Conservation (phyloP, 2,888 invertebrate species). For the Tholera decimalis region DNA sequence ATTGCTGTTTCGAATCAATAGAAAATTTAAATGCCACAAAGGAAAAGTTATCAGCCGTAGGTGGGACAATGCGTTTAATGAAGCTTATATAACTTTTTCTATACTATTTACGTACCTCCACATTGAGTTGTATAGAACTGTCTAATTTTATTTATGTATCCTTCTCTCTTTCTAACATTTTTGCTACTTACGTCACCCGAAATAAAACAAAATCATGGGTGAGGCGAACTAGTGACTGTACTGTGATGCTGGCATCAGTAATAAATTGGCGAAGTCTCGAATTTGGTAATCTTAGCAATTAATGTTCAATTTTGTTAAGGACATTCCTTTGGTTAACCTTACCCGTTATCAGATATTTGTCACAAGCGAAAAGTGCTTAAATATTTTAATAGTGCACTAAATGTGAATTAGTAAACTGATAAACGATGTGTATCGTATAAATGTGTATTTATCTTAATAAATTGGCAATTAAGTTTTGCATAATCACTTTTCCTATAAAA, state of each 20-base stretch:
- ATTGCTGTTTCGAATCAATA: slow-evolving; percentile 11
- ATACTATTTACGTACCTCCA: neutral
- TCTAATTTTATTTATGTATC: neutral
- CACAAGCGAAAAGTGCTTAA: slow-evolving; percentile 13
- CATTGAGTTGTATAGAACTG: neutral
- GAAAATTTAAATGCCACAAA: slow-evolving; percentile 4
- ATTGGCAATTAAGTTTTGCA: slow-evolving; percentile 2
- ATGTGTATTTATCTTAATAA: slow-evolving; percentile 26
- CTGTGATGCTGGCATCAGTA: neutral
- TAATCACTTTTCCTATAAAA: slow-evolving; percentile 11
- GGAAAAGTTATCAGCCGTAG: neutral
- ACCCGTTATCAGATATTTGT: slow-evolving; percentile 22
- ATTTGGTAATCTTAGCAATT: neutral
- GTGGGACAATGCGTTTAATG: neutral
- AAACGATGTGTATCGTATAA: slow-evolving; percentile 10
- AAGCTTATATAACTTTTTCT: neutral
- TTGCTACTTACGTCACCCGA: neutral
- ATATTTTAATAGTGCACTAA: slow-evolving; percentile 45
- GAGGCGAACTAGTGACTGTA: neutral
- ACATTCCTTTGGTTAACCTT: neutral
- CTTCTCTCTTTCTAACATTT: neutral
- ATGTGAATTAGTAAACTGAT: slow-evolving; percentile 24
- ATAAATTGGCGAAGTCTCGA: slow-evolving; percentile 1
- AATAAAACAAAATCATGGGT: neutral
- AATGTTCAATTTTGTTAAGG: neutral